Evolutionary conservation across 2,797 vertebrate genomes (phyloP).

Genomic region (Girardinus metallicus): DNA sequence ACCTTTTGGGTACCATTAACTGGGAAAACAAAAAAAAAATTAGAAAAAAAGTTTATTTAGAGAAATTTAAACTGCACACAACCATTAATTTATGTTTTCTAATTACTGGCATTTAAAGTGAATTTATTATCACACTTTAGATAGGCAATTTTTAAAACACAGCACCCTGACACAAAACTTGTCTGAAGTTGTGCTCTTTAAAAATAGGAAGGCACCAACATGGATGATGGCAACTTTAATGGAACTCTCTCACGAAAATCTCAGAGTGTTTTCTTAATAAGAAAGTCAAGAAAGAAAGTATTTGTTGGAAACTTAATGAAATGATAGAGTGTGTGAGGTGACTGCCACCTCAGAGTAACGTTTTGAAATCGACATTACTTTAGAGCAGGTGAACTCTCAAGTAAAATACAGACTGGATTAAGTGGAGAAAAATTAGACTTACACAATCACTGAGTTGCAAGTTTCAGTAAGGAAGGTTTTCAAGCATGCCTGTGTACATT

Average conservation of each 20-base stretch:
- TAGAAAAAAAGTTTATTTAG: slow-evolving; percentile 13
- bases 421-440: not conserved
- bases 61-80: not conserved
- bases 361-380: not conserved
- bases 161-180: not conserved
- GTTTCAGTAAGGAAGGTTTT: not conserved
- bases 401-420: not conserved
- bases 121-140: not conserved
- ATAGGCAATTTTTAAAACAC: not conserved
- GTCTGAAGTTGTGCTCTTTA: not conserved
- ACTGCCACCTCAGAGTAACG: not conserved
- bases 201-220: not conserved
- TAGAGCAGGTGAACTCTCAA: not conserved
- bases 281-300: too few relatives aligned
- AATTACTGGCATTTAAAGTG: not conserved
- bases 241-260: not conserved
- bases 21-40: slow-evolving; percentile 46
- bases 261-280: not conserved
- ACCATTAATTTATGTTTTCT: not conserved
- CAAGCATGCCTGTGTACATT: not conserved
- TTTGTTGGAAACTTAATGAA: not conserved
- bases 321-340: not conserved
- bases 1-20: slow-evolving; percentile 62
- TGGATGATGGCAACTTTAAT: not conserved
- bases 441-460: not conserved